Evolutionary conservation across 2,113 vertebrate species (phyloP).

Genomic region (Indicator indicator): DNA sequence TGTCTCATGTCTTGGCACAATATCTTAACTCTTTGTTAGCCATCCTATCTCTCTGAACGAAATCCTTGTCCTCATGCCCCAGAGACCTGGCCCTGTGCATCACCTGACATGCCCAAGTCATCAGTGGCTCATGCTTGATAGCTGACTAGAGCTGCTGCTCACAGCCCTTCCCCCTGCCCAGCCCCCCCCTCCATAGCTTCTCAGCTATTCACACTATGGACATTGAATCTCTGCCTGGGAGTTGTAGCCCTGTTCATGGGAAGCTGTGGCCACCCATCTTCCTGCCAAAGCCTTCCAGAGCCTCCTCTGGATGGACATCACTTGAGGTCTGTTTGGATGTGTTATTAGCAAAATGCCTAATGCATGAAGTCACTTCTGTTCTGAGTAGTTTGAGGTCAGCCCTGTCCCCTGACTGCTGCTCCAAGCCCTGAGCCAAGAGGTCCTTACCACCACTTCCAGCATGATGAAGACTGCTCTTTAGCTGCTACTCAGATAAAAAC

Average conservation of each 20-base stretch:
- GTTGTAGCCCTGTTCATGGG: background rate
- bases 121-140: background rate
- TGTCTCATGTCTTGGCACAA: too few relatives aligned
- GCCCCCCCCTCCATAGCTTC: background rate
- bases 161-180: background rate
- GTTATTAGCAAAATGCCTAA: background rate
- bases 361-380: background rate
- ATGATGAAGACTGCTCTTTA: background rate
- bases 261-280: background rate
- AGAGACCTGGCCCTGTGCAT: background rate
- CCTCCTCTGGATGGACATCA: background rate
- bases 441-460: background rate
- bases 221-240: background rate
- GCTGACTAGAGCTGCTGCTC: background rate
- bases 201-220: background rate
- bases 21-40: background rate
- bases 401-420: background rate
- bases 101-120: background rate
- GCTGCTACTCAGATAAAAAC: background rate
- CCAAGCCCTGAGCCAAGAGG: background rate
- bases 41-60: background rate
- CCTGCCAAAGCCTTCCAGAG: background rate
- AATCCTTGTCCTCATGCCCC: background rate
- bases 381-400: background rate
- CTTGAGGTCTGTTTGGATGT: background rate